Conservation (phyloP, 2,797 vertebrate genomes). For the Tangara arthus region DNA sequence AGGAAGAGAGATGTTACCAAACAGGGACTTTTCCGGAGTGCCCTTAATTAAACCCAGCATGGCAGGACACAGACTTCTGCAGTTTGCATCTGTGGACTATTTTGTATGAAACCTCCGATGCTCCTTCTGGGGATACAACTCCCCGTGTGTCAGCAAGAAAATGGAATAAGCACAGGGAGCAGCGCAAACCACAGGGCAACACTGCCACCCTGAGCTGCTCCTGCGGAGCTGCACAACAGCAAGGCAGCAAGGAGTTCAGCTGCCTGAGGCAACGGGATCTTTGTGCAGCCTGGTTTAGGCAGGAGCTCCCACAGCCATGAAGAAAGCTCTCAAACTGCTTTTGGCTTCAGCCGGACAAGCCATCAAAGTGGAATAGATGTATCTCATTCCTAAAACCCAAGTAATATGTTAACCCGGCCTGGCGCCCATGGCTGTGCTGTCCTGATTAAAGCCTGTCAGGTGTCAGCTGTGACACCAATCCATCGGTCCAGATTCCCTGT, state of each 20-base stretch:
- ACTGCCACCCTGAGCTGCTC: constrained; percentile 56
- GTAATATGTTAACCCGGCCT: neutral
- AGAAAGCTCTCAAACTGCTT: neutral
- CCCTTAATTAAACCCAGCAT: constrained; percentile 49
- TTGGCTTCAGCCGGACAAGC: neutral
- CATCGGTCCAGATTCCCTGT: neutral
- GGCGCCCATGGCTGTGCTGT: neutral
- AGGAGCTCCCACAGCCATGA: neutral
- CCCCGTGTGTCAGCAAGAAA: neutral
- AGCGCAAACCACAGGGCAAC: neutral
- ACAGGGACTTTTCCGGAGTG: neutral
- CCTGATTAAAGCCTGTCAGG: neutral
- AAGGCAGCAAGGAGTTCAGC: neutral
- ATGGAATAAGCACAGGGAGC: neutral
- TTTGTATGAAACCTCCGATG: neutral
- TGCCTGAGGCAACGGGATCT: neutral
- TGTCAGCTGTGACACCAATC: neutral
- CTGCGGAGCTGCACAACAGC: neutral
- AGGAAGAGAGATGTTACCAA: neutral
- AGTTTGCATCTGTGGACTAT: neutral
- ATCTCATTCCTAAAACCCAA: neutral
- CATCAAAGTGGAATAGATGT: neutral
- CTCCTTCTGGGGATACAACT: neutral
- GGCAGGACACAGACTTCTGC: neutral
- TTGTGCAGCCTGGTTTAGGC: neutral